Evolutionary conservation across 2,797 vertebrate genomes (phyloP).

Genomic region (Gadopsis bispinosus): DNA sequence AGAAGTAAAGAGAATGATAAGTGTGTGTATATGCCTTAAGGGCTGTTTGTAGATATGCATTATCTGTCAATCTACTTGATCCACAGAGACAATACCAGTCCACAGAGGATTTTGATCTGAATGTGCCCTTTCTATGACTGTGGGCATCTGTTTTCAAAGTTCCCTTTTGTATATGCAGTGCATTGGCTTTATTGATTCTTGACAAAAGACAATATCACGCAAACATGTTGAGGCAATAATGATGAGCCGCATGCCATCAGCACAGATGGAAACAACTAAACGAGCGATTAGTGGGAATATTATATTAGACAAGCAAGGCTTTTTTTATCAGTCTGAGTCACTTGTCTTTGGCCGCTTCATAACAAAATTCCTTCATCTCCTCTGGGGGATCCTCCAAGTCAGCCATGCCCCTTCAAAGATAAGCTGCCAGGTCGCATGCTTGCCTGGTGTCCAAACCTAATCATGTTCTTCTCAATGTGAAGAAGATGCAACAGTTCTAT

Average conservation of each 20-base stretch:
- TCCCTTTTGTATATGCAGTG: slow-evolving; percentile 21
- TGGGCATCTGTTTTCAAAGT: slow-evolving; percentile 39
- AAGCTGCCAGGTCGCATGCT: background rate
- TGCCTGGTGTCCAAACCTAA: slow-evolving; percentile 8
- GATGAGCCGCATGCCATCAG: slow-evolving; percentile 29
- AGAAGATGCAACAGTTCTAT: background rate
- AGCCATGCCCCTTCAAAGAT: background rate
- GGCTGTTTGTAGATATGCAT: slow-evolving; percentile 59
- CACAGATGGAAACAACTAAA: slow-evolving; percentile 33
- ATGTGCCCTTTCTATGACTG: slow-evolving; percentile 51
- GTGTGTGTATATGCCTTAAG: slow-evolving; percentile 40
- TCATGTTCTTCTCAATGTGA: too few species aligned
- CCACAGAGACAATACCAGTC: slow-evolving; percentile 56
- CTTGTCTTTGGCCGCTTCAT: slow-evolving; percentile 14
- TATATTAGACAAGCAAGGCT: background rate
- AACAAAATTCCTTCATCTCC: background rate
- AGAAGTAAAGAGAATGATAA: slow-evolving; percentile 46
- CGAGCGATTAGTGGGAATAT: slow-evolving; percentile 20
- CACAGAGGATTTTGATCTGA: slow-evolving; percentile 58
- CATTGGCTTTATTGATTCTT: slow-evolving; percentile 40
- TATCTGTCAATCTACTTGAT: slow-evolving; percentile 63
- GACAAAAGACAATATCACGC: slow-evolving; percentile 44
- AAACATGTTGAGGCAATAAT: slow-evolving; percentile 37
- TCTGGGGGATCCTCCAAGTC: background rate
- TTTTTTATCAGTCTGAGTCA: slow-evolving; percentile 39